Evolutionary conservation across 2,888 invertebrate species (phyloP).

Genomic region (Drosophila merina): DNA sequence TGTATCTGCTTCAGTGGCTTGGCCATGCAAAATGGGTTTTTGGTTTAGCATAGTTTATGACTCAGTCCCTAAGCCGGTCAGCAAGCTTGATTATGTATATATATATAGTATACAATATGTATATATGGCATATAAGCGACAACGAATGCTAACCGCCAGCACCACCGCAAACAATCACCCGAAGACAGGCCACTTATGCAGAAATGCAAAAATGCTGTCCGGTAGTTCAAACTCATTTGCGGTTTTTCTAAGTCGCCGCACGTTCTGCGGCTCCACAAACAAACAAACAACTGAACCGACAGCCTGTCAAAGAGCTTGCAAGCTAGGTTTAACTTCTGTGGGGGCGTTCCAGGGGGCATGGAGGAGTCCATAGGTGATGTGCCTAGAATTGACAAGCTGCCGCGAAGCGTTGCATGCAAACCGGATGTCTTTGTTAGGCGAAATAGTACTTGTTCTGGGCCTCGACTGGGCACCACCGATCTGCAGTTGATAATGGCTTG

Average conservation of each 20-base stretch:
- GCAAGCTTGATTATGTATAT: constrained; percentile 69
- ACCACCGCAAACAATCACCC: constrained; percentile 40
- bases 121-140: constrained; percentile 20
- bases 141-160: constrained; percentile 23
- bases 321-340: constrained; percentile 5
- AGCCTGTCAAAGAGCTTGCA: constrained; percentile 5
- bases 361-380: constrained; percentile 56
- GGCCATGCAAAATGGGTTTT: constrained; percentile 51
- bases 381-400: constrained; percentile 77
- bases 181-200: constrained; percentile 59
- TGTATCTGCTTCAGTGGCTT: constrained; percentile 12
- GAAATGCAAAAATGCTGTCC: constrained; percentile 71
- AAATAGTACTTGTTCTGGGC: constrained; percentile 13
- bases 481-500: constrained; percentile 20
- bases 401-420: constrained; percentile 49
- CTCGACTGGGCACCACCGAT: constrained; percentile 10
- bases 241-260: constrained; percentile 71
- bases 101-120: constrained; percentile 40
- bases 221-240: constrained; percentile 69
- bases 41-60: constrained; percentile 55
- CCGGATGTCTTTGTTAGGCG: constrained; percentile 69
- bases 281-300: constrained; percentile 54
- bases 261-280: constrained; percentile 68
- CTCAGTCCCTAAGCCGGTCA: constrained; percentile 49
- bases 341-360: constrained; percentile 29